Conservation (phyloP, 2,797 vertebrate species). For the Scolopax bukidnonensis region DNA sequence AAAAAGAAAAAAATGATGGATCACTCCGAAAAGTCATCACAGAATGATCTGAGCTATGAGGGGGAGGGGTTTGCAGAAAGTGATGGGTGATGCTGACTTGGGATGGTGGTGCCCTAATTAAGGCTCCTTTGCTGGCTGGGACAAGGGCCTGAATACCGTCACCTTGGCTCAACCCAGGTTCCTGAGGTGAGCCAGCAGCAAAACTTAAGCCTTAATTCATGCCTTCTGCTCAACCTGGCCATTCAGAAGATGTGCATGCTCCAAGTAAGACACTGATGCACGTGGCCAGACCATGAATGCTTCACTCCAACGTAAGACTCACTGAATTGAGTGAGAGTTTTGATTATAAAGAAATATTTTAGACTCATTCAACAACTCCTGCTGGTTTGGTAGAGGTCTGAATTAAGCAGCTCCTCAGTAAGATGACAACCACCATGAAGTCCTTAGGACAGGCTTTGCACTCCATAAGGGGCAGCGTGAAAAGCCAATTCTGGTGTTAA, state of each 20-base stretch:
- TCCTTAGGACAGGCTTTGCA: neutral
- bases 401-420: neutral
- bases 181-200: neutral
- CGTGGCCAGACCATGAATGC: neutral
- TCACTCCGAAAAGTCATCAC: neutral
- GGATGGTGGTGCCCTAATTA: neutral
- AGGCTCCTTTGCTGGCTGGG: neutral
- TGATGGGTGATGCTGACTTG: neutral
- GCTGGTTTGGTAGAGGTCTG: neutral
- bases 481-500: neutral
- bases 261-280: neutral
- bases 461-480: fast-evolving
- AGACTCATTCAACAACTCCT: neutral
- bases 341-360: neutral
- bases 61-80: neutral
- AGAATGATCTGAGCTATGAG: neutral
- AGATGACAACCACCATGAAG: neutral
- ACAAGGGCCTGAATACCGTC: fast-evolving
- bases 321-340: neutral
- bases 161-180: neutral
- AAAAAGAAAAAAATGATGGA: constrained; percentile 7
- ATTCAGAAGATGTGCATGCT: neutral
- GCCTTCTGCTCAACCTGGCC: neutral
- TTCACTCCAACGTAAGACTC: neutral
- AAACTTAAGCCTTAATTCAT: neutral